These are phyloP conservation scores for Enteromius paludinosus DNA, from an alignment of 2,797 vertebrate genomes.

Conservation along the genomic window DNA sequence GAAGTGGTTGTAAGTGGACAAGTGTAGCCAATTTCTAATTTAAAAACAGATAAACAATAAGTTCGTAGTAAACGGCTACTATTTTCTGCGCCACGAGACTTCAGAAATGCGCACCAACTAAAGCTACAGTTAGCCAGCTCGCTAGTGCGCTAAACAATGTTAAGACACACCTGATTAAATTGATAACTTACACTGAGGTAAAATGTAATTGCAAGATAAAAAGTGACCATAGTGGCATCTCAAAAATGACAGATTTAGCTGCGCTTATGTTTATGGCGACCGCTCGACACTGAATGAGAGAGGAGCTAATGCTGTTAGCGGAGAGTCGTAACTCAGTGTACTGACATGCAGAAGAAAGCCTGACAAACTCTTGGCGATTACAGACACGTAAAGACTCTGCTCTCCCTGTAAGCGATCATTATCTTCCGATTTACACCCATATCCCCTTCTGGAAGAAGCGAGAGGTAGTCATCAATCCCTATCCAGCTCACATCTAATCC, in stretches of 20 bases:
- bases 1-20: background rate
- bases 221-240: background rate
- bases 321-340: conserved; percentile 27
- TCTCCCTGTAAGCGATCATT: conserved; percentile 15
- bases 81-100: background rate
- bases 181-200: background rate
- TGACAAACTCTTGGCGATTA: conserved; percentile 29
- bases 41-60: background rate
- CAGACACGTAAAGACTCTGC: background rate
- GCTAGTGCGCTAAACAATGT: background rate
- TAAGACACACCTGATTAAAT: background rate
- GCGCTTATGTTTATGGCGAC: background rate
- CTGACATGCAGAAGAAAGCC: conserved; percentile 35
- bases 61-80: background rate
- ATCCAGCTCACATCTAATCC: conserved; percentile 14
- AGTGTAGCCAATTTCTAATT: background rate
- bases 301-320: conserved; percentile 45
- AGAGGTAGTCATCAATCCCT: conserved; percentile 7
- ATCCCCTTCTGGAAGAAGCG: background rate
- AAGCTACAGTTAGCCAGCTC: conserved; percentile 36
- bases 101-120: conserved; percentile 23
- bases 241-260: background rate
- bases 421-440: conserved; percentile 6
- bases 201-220: background rate
- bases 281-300: conserved; percentile 1